Conservation (phyloP, 2,888 invertebrate species). For the Melipona beecheii region DNA sequence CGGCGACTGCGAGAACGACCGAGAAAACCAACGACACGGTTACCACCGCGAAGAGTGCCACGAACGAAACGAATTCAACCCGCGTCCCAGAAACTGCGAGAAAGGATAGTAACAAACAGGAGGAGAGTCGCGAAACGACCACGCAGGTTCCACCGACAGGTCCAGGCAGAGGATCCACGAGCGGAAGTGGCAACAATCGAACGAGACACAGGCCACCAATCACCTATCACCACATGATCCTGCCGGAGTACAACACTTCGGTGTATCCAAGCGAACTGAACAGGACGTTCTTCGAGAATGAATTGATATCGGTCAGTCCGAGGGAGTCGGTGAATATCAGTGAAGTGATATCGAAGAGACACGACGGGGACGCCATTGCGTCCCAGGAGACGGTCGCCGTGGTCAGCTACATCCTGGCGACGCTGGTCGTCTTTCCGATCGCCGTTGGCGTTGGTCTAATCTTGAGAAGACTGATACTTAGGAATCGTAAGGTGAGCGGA, state of each 20-base stretch:
- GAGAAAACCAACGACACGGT: slow-evolving; percentile 38
- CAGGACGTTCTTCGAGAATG: slow-evolving; percentile 75
- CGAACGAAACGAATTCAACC: slow-evolving; percentile 47
- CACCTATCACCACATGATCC: slow-evolving; percentile 71
- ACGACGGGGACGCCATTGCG: slow-evolving; percentile 80
- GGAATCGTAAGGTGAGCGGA: slow-evolving; percentile 82
- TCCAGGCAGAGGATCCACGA: slow-evolving; percentile 49
- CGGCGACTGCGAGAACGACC: slow-evolving; percentile 76
- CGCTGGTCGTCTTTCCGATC: slow-evolving; percentile 84
- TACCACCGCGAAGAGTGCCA: slow-evolving; percentile 36
- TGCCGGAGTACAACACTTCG: slow-evolving; percentile 74
- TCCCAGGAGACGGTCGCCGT: slow-evolving; percentile 82
- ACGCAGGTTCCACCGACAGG: slow-evolving; percentile 37
- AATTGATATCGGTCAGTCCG: slow-evolving; percentile 74
- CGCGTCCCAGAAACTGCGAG: slow-evolving; percentile 52
- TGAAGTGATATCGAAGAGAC: slow-evolving; percentile 81
- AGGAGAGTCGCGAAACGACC: slow-evolving; percentile 59
- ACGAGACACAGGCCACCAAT: slow-evolving; percentile 74
- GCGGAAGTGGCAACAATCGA: slow-evolving; percentile 60
- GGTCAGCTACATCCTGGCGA: slow-evolving; percentile 83
- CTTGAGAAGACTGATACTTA: slow-evolving; percentile 83
- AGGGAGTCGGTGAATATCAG: slow-evolving; percentile 79
- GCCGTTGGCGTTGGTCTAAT: slow-evolving; percentile 83
- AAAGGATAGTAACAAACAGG: slow-evolving; percentile 65
- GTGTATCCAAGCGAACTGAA: slow-evolving; percentile 71